Percentiles rank a stretch among this genome's conserved stretches.
Conservation (phyloP, 2,113 vertebrate species). For the Poecile atricapillus region DNA sequence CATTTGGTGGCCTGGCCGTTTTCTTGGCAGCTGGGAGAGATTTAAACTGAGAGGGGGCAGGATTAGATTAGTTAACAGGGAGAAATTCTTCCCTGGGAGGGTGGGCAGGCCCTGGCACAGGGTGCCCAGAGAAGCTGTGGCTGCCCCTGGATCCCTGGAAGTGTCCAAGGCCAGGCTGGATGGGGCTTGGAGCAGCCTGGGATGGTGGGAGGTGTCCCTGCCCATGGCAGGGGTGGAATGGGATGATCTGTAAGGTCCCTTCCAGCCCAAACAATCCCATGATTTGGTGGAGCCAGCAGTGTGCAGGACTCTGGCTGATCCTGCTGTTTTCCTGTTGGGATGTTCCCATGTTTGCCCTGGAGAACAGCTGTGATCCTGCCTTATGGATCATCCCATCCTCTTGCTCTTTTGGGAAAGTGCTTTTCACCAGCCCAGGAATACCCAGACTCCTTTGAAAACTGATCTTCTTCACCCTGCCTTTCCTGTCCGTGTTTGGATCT, state of each 20-base stretch:
- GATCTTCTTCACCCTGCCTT: neutral
- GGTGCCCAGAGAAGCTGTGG: neutral
- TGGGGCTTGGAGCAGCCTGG: accelerated
- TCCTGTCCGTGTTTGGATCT: neutral
- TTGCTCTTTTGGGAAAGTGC: neutral
- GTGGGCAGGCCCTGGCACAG: neutral
- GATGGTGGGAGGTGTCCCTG: accelerated
- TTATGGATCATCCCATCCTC: neutral
- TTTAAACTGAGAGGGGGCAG: neutral
- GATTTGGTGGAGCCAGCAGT: neutral
- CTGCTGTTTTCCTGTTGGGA: neutral
- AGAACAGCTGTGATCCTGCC: neutral
- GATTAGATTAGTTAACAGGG: neutral
- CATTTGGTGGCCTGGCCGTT: neutral
- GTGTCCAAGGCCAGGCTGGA: neutral
- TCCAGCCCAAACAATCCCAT: neutral
- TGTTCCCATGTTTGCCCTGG: neutral
- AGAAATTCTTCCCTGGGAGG: neutral
- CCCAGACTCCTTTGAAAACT: neutral
- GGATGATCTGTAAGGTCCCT: neutral
- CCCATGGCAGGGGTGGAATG: accelerated
- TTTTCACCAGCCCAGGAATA: neutral
- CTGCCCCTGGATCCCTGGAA: neutral
- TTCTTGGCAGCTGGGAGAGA: neutral
- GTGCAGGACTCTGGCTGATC: neutral